Percentiles rank a stretch among this genome's conserved stretches.
Evolutionary conservation across 1,140 invertebrate genomes (phyloP).

Genomic region (Drosophila bifasciata): DNA sequence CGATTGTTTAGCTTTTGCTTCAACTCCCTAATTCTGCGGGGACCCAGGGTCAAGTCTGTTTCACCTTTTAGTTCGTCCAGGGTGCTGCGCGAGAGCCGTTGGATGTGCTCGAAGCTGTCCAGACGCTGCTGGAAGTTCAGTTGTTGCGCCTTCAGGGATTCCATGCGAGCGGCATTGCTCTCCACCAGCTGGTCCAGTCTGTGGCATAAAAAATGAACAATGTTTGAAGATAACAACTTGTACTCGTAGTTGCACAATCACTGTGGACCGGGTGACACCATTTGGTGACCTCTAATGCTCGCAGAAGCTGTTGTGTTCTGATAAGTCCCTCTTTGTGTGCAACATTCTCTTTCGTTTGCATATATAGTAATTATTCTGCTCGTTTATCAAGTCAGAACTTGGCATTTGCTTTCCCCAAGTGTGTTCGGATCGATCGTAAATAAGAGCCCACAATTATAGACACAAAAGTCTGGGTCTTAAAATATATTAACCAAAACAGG

Average conservation of each 20-base stretch:
- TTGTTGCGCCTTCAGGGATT: conserved; percentile 70
- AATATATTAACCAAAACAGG: conserved; percentile 35
- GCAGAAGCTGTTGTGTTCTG: neutral
- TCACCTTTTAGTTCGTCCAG: conserved; percentile 80
- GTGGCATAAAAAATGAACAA: neutral
- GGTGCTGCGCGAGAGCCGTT: conserved; percentile 54
- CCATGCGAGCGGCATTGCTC: conserved; percentile 62
- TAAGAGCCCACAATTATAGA: conserved; percentile 22
- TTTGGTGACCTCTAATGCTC: neutral
- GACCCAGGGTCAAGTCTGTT: conserved; percentile 46
- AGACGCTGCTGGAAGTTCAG: conserved; percentile 63
- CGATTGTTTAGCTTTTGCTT: conserved; percentile 61
- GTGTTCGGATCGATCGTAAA: conserved; percentile 13
- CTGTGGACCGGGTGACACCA: neutral
- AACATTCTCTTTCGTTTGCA: neutral
- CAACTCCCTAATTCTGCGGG: conserved; percentile 44
- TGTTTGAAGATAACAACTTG: too few species aligned
- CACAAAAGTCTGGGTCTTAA: conserved; percentile 27
- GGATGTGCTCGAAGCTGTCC: conserved; percentile 71
- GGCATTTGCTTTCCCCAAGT: conserved; percentile 22
- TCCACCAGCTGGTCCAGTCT: conserved; percentile 62
- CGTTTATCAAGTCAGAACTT: conserved; percentile 10
- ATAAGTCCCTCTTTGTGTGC: conserved; percentile 4
- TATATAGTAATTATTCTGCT: neutral
- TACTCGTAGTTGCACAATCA: too few species aligned